Evolutionary conservation across 2,888 invertebrate species (phyloP).

Genomic region (Orthosia cruda): DNA sequence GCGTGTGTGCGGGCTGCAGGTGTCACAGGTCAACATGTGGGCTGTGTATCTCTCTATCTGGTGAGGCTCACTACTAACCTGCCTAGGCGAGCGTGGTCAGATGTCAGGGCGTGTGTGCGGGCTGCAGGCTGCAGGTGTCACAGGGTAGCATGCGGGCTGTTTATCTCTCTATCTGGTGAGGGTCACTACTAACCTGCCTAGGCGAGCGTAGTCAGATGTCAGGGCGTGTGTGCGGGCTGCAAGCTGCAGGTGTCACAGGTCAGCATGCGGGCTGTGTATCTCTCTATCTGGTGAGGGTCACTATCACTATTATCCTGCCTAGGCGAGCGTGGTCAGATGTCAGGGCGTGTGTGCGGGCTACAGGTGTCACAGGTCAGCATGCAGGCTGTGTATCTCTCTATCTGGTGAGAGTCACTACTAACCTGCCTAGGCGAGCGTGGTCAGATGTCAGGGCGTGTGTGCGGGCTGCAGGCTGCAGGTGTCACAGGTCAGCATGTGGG

Average conservation of each 20-base stretch:
- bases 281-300: too few species aligned
- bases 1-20: constrained; percentile 31
- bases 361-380: neutral
- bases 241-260: constrained; percentile 31
- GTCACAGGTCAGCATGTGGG: neutral
- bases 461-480: constrained; percentile 67
- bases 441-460: constrained; percentile 49
- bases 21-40: neutral
- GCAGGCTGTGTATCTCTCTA: too few species aligned
- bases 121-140: constrained; percentile 68
- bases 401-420: neutral
- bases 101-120: constrained; percentile 17
- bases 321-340: constrained; percentile 48
- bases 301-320: constrained; percentile 22
- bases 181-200: constrained; percentile 3
- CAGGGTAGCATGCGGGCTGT: constrained; percentile 61
- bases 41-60: too few species aligned
- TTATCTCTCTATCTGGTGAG: too few species aligned
- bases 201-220: constrained; percentile 53
- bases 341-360: constrained; percentile 76
- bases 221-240: constrained; percentile 47
- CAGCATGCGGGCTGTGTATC: constrained; percentile 61
- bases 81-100: constrained; percentile 21
- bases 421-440: constrained; percentile 35
- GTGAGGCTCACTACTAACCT: neutral